Conservation (phyloP, 2,113 vertebrate species). For the Phycodurus eques region DNA sequence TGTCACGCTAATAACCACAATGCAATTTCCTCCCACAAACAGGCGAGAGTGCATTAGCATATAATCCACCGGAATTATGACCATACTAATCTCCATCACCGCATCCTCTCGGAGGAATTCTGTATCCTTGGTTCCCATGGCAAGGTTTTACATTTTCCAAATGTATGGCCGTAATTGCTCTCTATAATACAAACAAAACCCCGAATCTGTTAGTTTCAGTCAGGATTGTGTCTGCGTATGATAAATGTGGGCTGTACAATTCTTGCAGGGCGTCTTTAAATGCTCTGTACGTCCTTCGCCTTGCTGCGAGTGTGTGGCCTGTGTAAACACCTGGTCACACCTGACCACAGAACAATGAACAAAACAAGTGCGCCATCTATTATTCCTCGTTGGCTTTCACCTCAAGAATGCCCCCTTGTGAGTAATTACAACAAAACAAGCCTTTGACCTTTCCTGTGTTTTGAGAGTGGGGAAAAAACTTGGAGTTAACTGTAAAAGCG, state of each 20-base stretch:
- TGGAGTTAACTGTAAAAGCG: conserved; percentile 59
- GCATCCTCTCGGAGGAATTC: conserved; percentile 32
- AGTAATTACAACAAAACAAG: conserved; percentile 75
- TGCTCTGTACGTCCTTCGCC: conserved; percentile 43
- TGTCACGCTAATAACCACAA: conserved; percentile 71
- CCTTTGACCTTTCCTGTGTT: conserved; percentile 76
- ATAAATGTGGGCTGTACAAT: conserved; percentile 17
- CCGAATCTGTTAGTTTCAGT: conserved; percentile 10
- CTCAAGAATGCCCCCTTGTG: conserved; percentile 59
- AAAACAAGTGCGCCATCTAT: conserved; percentile 70
- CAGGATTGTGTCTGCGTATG: conserved; percentile 7
- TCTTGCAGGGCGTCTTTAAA: conserved; percentile 43
- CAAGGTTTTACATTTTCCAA: conserved; percentile 17
- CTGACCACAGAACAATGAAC: conserved; percentile 73
- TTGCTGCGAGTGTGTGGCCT: conserved; percentile 52
- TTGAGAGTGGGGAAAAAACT: conserved; percentile 59
- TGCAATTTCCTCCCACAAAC: conserved; percentile 73
- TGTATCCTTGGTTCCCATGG: neutral
- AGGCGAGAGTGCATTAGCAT: conserved; percentile 70
- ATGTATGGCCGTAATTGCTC: conserved; percentile 13
- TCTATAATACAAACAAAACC: conserved; percentile 12
- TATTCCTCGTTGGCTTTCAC: conserved; percentile 74
- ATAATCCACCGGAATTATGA: conserved; percentile 73
- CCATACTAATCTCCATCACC: conserved; percentile 60
- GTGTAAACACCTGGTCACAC: conserved; percentile 72